Percentiles rank a stretch among this genome's conserved stretches.
Conservation (phyloP, 2,113 vertebrate species). For the Narcine bancroftii region DNA sequence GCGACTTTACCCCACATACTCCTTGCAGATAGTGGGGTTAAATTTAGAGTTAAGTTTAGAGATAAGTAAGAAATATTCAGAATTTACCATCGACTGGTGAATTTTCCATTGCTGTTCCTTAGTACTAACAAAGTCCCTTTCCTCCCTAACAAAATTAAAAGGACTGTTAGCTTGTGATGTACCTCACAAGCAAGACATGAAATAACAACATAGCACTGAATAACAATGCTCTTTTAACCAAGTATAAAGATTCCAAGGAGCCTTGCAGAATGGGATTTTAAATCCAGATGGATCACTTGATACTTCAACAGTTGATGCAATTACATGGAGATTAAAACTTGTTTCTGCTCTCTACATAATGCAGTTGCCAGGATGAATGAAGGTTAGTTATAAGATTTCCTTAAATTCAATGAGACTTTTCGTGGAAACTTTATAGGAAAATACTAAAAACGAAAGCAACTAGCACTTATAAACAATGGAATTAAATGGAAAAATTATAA, state of each 20-base stretch:
- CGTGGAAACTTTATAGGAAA: neutral
- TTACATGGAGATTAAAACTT: no score
- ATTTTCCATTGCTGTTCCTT: no score
- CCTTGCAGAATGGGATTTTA: neutral
- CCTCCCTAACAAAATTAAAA: no score
- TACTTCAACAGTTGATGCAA: neutral
- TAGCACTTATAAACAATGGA: neutral
- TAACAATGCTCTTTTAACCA: neutral
- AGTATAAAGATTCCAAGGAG: neutral
- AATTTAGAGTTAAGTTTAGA: no score
- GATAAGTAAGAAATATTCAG: no score
- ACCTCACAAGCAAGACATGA: neutral
- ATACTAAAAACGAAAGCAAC: neutral
- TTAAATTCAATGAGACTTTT: neutral
- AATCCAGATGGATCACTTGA: neutral
- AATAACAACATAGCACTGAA: no score
- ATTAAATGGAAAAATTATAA: neutral
- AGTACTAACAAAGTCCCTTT: no score
- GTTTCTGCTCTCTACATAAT: neutral
- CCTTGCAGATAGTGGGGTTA: no score
- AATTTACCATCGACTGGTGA: no score
- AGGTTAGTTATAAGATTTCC: neutral
- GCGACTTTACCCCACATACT: no score
- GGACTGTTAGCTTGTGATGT: no score
- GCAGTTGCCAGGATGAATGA: neutral